phyloP scores from a whole-genome alignment of 2,113 vertebrate species.

The Thamnophis sirtalis region DNA sequence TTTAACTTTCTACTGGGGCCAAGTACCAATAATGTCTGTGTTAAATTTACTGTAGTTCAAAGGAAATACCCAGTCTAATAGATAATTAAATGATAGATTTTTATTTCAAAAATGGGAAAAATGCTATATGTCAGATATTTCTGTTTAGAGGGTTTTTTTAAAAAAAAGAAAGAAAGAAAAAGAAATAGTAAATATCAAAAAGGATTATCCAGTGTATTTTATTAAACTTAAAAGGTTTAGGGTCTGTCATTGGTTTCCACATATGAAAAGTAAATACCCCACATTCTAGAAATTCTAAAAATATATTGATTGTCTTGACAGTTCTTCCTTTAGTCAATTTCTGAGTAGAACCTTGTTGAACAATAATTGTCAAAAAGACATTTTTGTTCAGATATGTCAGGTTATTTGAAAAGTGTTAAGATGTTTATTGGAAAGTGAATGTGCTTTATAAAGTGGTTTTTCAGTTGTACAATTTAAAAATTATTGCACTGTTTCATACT shows the following conservation, averaged over 20 bases:
- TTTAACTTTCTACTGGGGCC: background rate
- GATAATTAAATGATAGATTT: background rate
- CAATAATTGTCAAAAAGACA: background rate
- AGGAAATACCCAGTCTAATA: background rate
- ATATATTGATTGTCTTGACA: background rate
- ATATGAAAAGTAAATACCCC: background rate
- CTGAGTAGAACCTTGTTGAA: background rate
- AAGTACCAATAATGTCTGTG: background rate
- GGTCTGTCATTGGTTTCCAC: background rate
- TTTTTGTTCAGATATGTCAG: background rate
- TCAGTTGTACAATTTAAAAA: slow-evolving; percentile 13
- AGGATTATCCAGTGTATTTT: background rate
- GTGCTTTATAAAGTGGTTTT: slow-evolving; percentile 5
- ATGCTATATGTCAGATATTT: background rate
- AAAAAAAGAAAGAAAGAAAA: background rate
- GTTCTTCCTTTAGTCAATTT: background rate
- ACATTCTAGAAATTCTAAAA: background rate
- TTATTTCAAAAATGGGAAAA: background rate
- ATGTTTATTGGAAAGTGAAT: background rate
- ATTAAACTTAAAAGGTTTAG: background rate
- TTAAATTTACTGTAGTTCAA: background rate
- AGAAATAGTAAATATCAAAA: background rate
- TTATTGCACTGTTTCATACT: background rate
- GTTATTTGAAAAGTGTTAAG: background rate
- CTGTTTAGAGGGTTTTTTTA: background rate